These are phyloP conservation scores for Erethizon dorsatum DNA, from an alignment of 2,797 vertebrate genomes.

Conservation along the genomic window DNA sequence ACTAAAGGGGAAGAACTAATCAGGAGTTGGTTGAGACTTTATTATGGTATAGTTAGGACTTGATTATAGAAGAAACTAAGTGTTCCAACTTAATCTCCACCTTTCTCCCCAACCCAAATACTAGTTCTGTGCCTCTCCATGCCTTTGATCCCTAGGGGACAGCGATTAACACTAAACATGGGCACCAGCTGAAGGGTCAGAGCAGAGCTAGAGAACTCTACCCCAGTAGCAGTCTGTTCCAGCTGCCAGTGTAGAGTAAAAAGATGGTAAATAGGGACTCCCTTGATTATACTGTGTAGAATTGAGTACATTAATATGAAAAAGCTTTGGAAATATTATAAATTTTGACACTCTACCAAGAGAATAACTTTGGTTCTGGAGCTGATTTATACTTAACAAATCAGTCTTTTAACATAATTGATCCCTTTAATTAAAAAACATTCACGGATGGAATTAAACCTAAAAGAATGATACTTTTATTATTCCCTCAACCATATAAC, in stretches of 20 bases:
- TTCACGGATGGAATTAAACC: conserved; percentile 78
- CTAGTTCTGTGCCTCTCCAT: conserved; percentile 68
- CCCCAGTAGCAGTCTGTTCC: background rate
- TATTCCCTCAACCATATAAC: conserved; percentile 51
- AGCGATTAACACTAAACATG: conserved; percentile 43
- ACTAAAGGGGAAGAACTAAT: conserved; percentile 76
- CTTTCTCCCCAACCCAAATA: conserved; percentile 61
- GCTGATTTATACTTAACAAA: conserved; percentile 79
- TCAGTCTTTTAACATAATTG: conserved; percentile 81
- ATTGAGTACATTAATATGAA: conserved; percentile 78
- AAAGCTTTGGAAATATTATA: conserved; percentile 71
- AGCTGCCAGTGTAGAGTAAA: conserved; percentile 68
- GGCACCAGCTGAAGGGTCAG: conserved; percentile 34
- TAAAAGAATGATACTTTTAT: conserved; percentile 81
- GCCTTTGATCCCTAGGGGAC: conserved; percentile 70
- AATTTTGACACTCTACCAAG: conserved; percentile 67
- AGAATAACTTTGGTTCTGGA: conserved; percentile 66
- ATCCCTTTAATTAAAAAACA: conserved; percentile 83
- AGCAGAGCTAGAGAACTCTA: conserved; percentile 49
- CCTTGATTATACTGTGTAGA: conserved; percentile 78
- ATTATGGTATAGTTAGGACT: conserved; percentile 76
- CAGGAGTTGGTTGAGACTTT: conserved; percentile 79
- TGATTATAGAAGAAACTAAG: conserved; percentile 77
- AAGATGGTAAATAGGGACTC: conserved; percentile 73
- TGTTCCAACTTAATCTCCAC: conserved; percentile 74